Base-by-base conservation (phyloP, 1,140 invertebrate genomes). In the Octopus bimaculoides region DNA sequence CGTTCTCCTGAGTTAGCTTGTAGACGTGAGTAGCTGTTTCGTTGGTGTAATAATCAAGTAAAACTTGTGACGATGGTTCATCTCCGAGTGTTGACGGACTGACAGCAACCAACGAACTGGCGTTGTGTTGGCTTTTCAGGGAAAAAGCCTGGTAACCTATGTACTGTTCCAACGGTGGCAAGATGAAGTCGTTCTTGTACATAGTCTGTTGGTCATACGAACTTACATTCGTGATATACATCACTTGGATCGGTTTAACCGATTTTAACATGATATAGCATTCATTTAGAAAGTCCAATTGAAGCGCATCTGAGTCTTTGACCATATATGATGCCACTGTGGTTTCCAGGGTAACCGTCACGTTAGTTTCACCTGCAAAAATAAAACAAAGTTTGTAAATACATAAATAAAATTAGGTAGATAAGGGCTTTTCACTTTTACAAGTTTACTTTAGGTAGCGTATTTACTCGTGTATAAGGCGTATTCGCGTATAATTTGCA, bases 161-260 rank as follows among this genome's bases (percentile, higher is more conserved):
- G 52, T 77, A 84, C 56, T 82, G 80, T 61, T 84, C 83, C 5
- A 82, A 56, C 9, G 79, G 77, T 1, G 83, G 81, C 26, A 84
- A 74, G 74, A 80, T 78, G 56, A 84, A 84, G 6, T 77, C 83
- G 75, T 79, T 84, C 41, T 53, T 6, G 20, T 75, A 75, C 74
- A 53, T 52, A 17, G 41, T 75, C 20, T 52, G 41, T 7, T 53
- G 20, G 20, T 75, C 74, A n/a, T n/a, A 9, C n/a, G 74, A 75
- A 52, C 6, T 12, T 5, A 75, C 74, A 17, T 75, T 52, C 14
- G 74, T 75, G 17, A 75, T 75, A 52, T 75, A 75, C 74, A 75
- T 52, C 5, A 75, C 20, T 10, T 52, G 74, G 20, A 53, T 53
- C 6, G 74, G 74, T 41, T 52, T 17, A 41, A 52, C 74, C 17